These are phyloP conservation scores for Ailuropoda melanoleuca DNA, from an alignment of 2,113 vertebrate genomes.

Conservation along the genomic window DNA sequence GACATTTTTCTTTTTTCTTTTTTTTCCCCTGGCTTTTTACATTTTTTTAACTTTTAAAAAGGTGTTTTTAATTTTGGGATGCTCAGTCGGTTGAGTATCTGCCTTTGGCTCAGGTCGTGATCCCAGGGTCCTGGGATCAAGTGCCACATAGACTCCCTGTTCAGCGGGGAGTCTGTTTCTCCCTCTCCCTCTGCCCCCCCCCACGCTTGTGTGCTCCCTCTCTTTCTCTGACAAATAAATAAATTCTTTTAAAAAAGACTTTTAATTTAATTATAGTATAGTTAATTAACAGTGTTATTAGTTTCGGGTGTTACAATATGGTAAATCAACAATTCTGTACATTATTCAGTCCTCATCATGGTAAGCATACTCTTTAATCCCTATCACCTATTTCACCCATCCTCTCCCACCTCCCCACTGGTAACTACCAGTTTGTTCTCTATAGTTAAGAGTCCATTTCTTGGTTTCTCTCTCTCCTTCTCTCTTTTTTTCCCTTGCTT, in stretches of 20 bases:
- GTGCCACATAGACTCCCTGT: too few relatives aligned
- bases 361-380: not conserved
- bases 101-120: too few relatives aligned
- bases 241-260: not conserved
- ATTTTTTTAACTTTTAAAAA: not conserved
- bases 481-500: not conserved
- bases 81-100: too few relatives aligned
- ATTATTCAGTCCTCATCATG: not conserved
- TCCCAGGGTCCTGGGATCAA: too few relatives aligned
- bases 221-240: too few relatives aligned
- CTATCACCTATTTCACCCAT: not conserved
- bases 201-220: too few relatives aligned
- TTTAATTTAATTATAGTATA: not conserved
- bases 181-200: too few relatives aligned
- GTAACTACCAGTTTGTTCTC: not conserved
- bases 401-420: not conserved
- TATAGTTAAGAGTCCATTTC: not conserved
- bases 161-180: too few relatives aligned
- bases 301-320: not conserved
- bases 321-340: not conserved
- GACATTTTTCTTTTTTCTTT: not conserved
- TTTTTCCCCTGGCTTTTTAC: not conserved
- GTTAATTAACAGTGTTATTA: not conserved
- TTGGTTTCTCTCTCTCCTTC: not conserved
- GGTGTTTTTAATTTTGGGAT: not conserved